Conservation (phyloP, 2,797 vertebrate genomes). For the Megaceryle alcyon region DNA sequence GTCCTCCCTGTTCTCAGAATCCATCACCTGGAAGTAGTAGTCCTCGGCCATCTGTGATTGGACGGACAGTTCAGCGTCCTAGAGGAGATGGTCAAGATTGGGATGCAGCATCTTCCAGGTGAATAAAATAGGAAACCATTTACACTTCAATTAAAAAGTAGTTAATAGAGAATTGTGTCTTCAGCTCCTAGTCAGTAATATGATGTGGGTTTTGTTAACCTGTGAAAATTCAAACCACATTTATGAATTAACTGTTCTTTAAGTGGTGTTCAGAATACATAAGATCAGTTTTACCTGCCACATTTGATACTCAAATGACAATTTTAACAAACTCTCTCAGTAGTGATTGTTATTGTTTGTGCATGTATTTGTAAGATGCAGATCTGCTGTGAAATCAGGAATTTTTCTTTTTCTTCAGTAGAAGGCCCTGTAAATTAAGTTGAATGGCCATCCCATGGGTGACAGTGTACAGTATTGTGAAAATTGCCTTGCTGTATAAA, state of each 20-base stretch:
- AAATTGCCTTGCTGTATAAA: background rate
- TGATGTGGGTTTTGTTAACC: background rate
- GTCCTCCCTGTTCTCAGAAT: slow-evolving; percentile 81
- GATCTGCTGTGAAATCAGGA: background rate
- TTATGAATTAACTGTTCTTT: background rate
- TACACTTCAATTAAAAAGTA: background rate
- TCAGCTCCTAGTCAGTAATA: background rate
- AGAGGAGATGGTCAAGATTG: slow-evolving; percentile 96
- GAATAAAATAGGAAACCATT: background rate
- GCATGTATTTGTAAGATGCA: background rate
- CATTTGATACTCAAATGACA: background rate
- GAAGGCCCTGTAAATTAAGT: background rate
- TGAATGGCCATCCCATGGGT: background rate
- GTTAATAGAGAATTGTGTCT: background rate
- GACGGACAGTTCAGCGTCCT: slow-evolving; percentile 88
- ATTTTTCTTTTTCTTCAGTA: background rate
- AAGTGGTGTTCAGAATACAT: background rate
- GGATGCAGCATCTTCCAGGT: slow-evolving; percentile 92
- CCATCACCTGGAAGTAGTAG: slow-evolving; percentile 88
- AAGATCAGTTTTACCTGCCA: background rate
- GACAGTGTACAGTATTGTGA: background rate
- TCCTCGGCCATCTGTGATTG: slow-evolving; percentile 92
- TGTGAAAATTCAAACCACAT: background rate
- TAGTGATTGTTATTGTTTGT: background rate
- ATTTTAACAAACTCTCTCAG: background rate